phyloP scores from a whole-genome alignment of 2,888 invertebrate genomes.

The Agrotis clavis region DNA sequence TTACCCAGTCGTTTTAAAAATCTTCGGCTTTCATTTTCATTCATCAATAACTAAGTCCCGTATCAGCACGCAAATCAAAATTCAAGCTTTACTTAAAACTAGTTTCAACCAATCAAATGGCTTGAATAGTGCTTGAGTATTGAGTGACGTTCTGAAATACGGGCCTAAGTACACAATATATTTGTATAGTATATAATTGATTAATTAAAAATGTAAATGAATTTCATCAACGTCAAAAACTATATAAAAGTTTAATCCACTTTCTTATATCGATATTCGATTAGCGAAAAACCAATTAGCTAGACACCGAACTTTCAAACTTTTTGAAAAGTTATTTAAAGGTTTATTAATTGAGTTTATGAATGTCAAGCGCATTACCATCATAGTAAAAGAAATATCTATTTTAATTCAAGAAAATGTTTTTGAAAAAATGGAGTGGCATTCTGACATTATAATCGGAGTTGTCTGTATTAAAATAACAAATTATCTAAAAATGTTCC shows the following conservation, averaged over 20 bases:
- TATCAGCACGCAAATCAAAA: too few species aligned
- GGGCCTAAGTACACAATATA: too few species aligned
- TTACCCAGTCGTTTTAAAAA: too few species aligned
- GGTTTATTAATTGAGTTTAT: background rate
- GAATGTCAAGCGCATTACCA: background rate
- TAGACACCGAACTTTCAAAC: background rate
- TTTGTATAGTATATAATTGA: background rate
- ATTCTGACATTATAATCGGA: background rate
- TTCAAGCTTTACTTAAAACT: too few species aligned
- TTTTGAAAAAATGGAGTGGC: too few species aligned
- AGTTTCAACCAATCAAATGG: too few species aligned
- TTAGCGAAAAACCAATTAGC: slow-evolving; percentile 1
- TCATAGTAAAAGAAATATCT: background rate
- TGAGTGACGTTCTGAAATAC: too few species aligned
- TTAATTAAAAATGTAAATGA: background rate
- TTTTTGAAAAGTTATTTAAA: background rate
- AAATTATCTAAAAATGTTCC: background rate
- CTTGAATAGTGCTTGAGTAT: too few species aligned
- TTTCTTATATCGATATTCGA: slow-evolving; percentile 6
- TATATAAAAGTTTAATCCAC: background rate
- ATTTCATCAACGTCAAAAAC: background rate
- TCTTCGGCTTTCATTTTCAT: too few species aligned
- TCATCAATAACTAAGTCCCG: background rate
- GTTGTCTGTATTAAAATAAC: background rate
- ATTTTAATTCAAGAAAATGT: background rate